Evolutionary conservation across 2,797 vertebrate species (phyloP).

Genomic region (Fistularia tabacaria): DNA sequence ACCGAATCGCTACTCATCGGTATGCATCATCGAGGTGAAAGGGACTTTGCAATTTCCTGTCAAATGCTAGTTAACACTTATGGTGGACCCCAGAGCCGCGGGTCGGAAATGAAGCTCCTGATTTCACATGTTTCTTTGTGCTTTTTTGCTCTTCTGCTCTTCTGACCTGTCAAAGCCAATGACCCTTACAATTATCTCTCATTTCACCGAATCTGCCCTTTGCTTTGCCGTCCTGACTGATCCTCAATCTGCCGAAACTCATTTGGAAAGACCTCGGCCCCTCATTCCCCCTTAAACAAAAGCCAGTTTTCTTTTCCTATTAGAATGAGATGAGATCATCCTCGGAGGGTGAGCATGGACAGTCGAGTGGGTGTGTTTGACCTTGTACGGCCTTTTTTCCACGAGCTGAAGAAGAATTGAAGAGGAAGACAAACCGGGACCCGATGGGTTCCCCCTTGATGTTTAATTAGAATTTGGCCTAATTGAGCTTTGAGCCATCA

Average conservation of each 20-base stretch:
- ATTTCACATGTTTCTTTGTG: too few species aligned
- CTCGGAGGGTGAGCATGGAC: slow-evolving; percentile 1
- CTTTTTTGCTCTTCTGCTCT: not conserved
- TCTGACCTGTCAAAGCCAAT: not conserved
- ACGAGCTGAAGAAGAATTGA: not conserved
- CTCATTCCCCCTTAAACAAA: slow-evolving; percentile 34
- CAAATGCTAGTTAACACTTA: too few species aligned
- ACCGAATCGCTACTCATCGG: too few species aligned
- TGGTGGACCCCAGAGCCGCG: too few species aligned
- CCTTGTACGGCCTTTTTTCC: slow-evolving; percentile 7
- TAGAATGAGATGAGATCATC: slow-evolving; percentile 36
- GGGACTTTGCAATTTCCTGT: too few species aligned
- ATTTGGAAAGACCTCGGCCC: not conserved
- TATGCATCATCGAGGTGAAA: too few species aligned
- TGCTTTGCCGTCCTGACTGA: slow-evolving; percentile 1
- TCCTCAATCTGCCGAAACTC: not conserved
- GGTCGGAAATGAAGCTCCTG: too few species aligned
- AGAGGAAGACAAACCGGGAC: slow-evolving; percentile 23
- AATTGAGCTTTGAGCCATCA: slow-evolving; percentile 49
- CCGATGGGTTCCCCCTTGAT: slow-evolving; percentile 1
- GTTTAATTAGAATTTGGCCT: slow-evolving; percentile 52
- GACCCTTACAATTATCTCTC: slow-evolving; percentile 5
- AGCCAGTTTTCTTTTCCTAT: slow-evolving; percentile 51
- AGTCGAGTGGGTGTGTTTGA: slow-evolving; percentile 17
- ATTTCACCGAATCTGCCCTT: slow-evolving; percentile 9